Evolutionary conservation across 2,888 invertebrate species (phyloP).

Genomic region (Drosophila subsilvestris): DNA sequence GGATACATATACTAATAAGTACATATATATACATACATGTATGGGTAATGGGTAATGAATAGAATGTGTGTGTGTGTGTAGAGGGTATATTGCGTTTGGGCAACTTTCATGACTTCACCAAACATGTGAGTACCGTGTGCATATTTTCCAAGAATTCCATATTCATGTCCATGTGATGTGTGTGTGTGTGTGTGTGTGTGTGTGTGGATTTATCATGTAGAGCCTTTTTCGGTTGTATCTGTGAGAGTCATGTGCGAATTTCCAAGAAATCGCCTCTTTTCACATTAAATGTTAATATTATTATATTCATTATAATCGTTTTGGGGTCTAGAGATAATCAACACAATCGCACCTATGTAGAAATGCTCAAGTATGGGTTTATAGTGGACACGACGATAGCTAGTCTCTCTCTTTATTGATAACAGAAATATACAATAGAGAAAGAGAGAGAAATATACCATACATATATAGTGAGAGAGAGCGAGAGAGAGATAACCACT

Average conservation of each 20-base stretch:
- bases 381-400: slow-evolving; percentile 1
- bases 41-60: too few relatives aligned
- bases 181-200: slow-evolving; percentile 13
- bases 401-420: slow-evolving; percentile 27
- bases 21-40: too few relatives aligned
- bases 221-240: slow-evolving; percentile 46
- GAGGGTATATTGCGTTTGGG: slow-evolving; percentile 29
- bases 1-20: slow-evolving; percentile 10
- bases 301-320: slow-evolving; percentile 57
- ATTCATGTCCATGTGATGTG: slow-evolving; percentile 14
- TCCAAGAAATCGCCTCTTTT: slow-evolving; percentile 66
- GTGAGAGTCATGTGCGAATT: slow-evolving; percentile 42
- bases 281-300: slow-evolving; percentile 64
- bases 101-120: slow-evolving; percentile 74
- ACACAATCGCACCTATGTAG: slow-evolving; percentile 15
- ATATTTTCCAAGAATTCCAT: slow-evolving; percentile 68
- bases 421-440: slow-evolving; percentile 5
- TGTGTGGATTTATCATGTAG: slow-evolving; percentile 60
- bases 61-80: slow-evolving; percentile 32
- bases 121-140: slow-evolving; percentile 64
- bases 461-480: not conserved
- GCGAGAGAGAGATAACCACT: slow-evolving; percentile 12
- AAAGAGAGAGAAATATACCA: not conserved
- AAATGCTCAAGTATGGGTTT: not conserved
- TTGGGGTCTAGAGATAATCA: slow-evolving; percentile 42